Evolutionary conservation across 2,113 vertebrate genomes (phyloP).

Genomic region (Pachyramphus minor): DNA sequence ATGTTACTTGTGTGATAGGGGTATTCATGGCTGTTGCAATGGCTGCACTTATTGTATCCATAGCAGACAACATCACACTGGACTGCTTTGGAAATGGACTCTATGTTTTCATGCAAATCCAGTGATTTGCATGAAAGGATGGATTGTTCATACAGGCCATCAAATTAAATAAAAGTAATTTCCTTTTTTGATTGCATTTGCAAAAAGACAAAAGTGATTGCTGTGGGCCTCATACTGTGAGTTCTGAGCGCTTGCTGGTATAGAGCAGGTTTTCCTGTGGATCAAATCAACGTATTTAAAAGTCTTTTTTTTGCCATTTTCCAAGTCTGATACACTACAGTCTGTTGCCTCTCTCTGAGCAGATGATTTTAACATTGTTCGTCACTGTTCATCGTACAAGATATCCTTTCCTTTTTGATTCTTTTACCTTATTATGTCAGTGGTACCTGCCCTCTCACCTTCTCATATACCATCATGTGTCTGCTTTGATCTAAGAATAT

Average conservation of each 20-base stretch:
- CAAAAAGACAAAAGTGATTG: neutral
- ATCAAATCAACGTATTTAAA: neutral
- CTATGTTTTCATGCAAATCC: neutral
- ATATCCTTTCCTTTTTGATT: neutral
- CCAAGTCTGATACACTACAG: neutral
- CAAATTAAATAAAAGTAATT: neutral
- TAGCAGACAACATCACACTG: neutral
- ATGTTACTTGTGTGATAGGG: neutral
- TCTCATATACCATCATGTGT: neutral
- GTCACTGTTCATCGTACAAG: neutral
- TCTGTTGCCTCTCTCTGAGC: neutral
- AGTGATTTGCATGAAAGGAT: neutral
- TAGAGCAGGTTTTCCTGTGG: neutral
- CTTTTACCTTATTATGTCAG: neutral
- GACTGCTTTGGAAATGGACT: neutral
- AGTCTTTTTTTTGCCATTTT: neutral
- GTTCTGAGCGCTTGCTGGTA: neutral
- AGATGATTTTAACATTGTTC: neutral
- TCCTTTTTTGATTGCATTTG: neutral
- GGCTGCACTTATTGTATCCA: neutral
- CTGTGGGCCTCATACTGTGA: neutral
- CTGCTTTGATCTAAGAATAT: neutral
- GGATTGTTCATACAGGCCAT: neutral
- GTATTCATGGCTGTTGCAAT: neutral
- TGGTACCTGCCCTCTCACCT: neutral